phyloP scores from a whole-genome alignment of 64 coral and sea anemone genomes.

The Montipora efflorescens region DNA sequence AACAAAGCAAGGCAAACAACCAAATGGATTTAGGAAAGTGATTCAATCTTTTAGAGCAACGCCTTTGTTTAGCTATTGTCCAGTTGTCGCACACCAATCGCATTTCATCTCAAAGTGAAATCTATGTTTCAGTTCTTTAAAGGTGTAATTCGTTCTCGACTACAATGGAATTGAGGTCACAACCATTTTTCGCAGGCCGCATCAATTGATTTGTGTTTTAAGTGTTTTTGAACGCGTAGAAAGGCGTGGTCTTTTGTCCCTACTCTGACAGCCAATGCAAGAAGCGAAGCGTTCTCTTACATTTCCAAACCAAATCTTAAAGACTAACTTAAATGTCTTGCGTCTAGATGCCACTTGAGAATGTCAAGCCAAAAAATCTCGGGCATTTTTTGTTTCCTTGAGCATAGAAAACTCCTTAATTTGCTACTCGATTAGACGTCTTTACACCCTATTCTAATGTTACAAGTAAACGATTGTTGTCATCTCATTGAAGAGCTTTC shows the following conservation, averaged over 20 bases:
- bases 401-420: neutral
- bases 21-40: conserved; percentile 50
- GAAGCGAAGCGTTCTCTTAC: conserved; percentile 7
- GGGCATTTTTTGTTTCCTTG: neutral
- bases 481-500: neutral
- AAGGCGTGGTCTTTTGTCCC: conserved; percentile 41
- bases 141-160: conserved; percentile 8
- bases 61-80: conserved; percentile 34
- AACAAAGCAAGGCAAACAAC: conserved; percentile 56
- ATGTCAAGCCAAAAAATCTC: conserved; percentile 39
- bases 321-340: conserved; percentile 21
- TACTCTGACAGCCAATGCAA: conserved; percentile 13
- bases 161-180: conserved; percentile 33
- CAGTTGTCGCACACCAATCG: conserved; percentile 13
- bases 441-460: neutral
- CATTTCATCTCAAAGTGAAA: conserved; percentile 17
- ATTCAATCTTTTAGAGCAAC: conserved; percentile 42
- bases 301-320: neutral
- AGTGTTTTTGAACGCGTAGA: conserved; percentile 9
- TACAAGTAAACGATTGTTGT: neutral
- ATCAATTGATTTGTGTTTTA: conserved; percentile 31
- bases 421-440: neutral
- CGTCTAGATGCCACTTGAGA: conserved; percentile 35
- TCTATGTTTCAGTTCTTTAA: neutral
- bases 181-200: conserved; percentile 1